Conservation (phyloP, 2,888 invertebrate genomes). For the Scaptomyza caliginosa region DNA sequence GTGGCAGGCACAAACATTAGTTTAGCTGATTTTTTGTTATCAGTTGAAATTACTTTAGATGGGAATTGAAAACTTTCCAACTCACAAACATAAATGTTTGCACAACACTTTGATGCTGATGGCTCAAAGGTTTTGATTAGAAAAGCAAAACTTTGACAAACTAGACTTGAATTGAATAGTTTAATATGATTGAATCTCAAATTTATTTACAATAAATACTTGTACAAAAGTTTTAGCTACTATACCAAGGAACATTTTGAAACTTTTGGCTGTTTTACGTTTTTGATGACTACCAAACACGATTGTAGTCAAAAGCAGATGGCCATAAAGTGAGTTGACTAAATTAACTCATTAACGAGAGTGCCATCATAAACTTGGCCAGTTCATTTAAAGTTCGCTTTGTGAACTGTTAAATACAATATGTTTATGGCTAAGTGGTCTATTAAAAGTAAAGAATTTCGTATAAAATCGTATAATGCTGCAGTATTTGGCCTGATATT, state of each 20-base stretch:
- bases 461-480: constrained; percentile 1
- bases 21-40: not conserved
- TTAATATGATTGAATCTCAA: not conserved
- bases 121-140: not conserved
- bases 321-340: constrained; percentile 49
- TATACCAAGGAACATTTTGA: no score
- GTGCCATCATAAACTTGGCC: constrained; percentile 36
- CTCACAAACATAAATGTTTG: not conserved
- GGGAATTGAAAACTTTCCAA: not conserved
- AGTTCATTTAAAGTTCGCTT: constrained; percentile 9
- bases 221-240: no score
- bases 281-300: not conserved
- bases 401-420: not conserved
- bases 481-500: no score
- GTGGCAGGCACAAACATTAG: constrained; percentile 1
- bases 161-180: not conserved
- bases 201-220: not conserved
- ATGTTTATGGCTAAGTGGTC: not conserved
- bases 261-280: not conserved
- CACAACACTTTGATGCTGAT: not conserved
- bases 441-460: not conserved
- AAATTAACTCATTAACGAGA: constrained; percentile 54
- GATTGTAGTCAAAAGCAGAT: constrained; percentile 7
- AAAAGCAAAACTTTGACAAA: not conserved
- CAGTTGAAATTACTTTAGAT: constrained; percentile 1